phyloP scores from a whole-genome alignment of 2,113 vertebrate genomes.

The Oryzias javanicus region DNA sequence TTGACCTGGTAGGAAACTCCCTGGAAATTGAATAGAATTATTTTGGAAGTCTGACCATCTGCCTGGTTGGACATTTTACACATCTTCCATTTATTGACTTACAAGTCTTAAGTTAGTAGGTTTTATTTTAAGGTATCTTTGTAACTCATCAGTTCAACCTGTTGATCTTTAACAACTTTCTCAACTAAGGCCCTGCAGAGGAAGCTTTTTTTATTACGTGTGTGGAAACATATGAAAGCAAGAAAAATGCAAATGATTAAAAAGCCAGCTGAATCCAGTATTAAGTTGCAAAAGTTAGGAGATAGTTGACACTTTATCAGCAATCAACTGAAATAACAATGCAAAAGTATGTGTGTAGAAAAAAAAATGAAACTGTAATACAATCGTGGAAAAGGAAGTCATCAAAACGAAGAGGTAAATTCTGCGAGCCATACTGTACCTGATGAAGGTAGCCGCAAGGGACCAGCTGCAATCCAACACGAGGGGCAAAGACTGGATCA shows the following conservation, averaged over 20 bases:
- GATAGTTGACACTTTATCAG: slow-evolving; percentile 33
- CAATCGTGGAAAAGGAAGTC: background rate
- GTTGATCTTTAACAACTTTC: slow-evolving; percentile 49
- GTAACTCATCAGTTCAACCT: slow-evolving; percentile 51
- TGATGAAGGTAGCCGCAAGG: slow-evolving; percentile 67
- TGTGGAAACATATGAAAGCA: slow-evolving; percentile 16
- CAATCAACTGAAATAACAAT: slow-evolving; percentile 38
- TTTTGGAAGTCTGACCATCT: slow-evolving; percentile 47
- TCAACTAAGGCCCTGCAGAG: background rate
- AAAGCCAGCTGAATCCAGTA: slow-evolving; percentile 26
- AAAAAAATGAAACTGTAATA: slow-evolving; percentile 8
- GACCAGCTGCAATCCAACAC: slow-evolving; percentile 75
- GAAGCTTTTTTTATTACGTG: slow-evolving; percentile 15
- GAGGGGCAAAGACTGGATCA: slow-evolving; percentile 63
- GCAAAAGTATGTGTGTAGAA: slow-evolving; percentile 15
- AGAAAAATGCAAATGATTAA: slow-evolving; percentile 13
- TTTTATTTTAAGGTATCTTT: background rate
- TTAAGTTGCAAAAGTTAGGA: slow-evolving; percentile 31
- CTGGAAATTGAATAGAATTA: slow-evolving; percentile 2
- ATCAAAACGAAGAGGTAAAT: slow-evolving; percentile 10
- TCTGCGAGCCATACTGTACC: slow-evolving; percentile 72
- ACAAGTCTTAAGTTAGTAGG: slow-evolving; percentile 50
- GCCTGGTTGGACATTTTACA: slow-evolving; percentile 61
- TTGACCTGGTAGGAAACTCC: too few species aligned
- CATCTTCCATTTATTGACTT: slow-evolving; percentile 32